These are phyloP conservation scores for Philereme transversata DNA, from an alignment of 2,888 invertebrate species.

Conservation along the genomic window DNA sequence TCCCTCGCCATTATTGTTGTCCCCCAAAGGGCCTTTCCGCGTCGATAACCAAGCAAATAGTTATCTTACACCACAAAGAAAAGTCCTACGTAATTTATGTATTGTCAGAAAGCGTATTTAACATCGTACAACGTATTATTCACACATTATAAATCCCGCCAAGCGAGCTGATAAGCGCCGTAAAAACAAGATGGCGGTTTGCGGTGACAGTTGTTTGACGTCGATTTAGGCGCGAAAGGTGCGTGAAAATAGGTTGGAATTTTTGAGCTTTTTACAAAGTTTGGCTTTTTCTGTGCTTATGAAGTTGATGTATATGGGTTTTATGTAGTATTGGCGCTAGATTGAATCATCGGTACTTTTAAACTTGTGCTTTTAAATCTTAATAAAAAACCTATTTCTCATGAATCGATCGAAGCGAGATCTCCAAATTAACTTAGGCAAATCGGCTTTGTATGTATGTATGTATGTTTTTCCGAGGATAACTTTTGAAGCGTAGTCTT, in stretches of 20 bases:
- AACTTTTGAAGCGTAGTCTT: too few relatives aligned
- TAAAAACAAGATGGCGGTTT: slow-evolving; percentile 73
- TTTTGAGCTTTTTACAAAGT: slow-evolving; percentile 1
- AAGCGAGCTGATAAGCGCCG: slow-evolving; percentile 72
- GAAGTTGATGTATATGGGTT: too few relatives aligned
- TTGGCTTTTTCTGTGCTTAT: too few relatives aligned
- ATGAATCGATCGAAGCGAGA: too few relatives aligned
- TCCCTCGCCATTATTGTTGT: slow-evolving; percentile 51
- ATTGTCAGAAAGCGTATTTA: slow-evolving; percentile 77
- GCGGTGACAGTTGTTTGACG: slow-evolving; percentile 70
- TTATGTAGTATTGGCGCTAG: too few relatives aligned
- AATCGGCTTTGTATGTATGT: too few relatives aligned
- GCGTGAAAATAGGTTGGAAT: slow-evolving; percentile 9
- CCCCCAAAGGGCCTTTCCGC: slow-evolving; percentile 66
- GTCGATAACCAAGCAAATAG: slow-evolving; percentile 75
- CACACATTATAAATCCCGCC: slow-evolving; percentile 81
- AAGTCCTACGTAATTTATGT: slow-evolving; percentile 76
- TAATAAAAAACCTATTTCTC: too few relatives aligned
- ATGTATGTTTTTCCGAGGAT: too few relatives aligned
- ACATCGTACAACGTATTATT: slow-evolving; percentile 71
- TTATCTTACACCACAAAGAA: slow-evolving; percentile 56
- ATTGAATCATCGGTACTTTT: too few relatives aligned
- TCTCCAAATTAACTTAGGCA: too few relatives aligned
- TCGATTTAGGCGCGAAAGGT: slow-evolving; percentile 65
- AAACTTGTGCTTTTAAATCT: too few relatives aligned